These are phyloP conservation scores for Phoeniculus purpureus DNA, from an alignment of 2,797 vertebrate genomes.

Conservation along the genomic window DNA sequence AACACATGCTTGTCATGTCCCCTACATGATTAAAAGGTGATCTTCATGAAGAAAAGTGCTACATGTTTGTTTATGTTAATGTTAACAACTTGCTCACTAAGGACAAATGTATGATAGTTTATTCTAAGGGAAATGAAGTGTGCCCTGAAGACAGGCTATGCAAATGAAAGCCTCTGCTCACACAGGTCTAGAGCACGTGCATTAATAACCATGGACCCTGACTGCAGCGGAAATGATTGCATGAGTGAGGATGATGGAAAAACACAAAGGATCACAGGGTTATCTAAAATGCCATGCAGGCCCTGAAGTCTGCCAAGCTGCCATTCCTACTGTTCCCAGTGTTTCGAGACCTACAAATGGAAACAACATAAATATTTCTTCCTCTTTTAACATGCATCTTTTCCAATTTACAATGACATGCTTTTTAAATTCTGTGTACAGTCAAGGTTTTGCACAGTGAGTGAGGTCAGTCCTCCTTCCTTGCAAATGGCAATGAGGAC, in stretches of 20 bases:
- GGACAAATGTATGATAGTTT: conserved; percentile 66
- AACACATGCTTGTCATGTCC: not conserved
- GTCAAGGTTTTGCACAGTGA: not conserved
- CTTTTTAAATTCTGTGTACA: not conserved
- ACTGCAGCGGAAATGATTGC: not conserved
- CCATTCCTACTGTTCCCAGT: not conserved
- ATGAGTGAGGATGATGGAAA: not conserved
- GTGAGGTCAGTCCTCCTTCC: not conserved
- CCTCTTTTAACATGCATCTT: not conserved
- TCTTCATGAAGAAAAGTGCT: conserved; percentile 40
- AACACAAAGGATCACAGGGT: not conserved
- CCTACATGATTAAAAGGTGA: conserved; percentile 31
- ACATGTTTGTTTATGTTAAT: conserved; percentile 55
- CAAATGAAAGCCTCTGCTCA: conserved; percentile 22
- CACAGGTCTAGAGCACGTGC: not conserved
- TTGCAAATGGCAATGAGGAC: not conserved
- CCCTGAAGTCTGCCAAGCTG: not conserved
- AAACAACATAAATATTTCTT: not conserved
- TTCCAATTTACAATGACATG: not conserved
- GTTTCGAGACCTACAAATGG: not conserved
- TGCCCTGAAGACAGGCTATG: conserved; percentile 30
- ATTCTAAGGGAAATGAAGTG: conserved; percentile 62
- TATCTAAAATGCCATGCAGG: not conserved
- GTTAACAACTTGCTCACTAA: conserved; percentile 64
- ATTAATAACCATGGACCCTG: not conserved